phyloP scores from a whole-genome alignment of 2,113 vertebrate genomes.

The Carlito syrichta region DNA sequence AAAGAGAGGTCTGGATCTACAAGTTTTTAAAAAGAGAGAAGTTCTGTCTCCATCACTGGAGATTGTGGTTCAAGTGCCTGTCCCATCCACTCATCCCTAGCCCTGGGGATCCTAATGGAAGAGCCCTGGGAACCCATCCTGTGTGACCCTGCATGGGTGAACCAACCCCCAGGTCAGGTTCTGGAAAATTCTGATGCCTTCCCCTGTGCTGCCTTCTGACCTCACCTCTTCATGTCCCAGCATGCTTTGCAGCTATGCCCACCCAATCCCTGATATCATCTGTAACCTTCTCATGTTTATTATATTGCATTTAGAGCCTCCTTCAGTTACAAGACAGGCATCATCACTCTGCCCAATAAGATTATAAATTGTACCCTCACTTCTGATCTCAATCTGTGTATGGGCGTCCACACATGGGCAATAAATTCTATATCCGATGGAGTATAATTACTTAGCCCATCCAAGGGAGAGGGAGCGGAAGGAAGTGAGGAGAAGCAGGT shows the following conservation, averaged over 20 bases:
- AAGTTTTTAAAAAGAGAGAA: not conserved
- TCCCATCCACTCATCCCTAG: not conserved
- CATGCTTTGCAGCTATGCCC: not conserved
- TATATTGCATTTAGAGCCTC: not conserved
- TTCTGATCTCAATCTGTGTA: not conserved
- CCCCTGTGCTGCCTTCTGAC: fast-evolving
- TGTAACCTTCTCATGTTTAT: not conserved
- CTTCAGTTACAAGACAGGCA: not conserved
- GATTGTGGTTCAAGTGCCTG: not conserved
- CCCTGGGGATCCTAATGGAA: not conserved
- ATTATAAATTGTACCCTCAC: not conserved
- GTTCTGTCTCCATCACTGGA: not conserved
- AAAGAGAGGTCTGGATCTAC: too few species aligned
- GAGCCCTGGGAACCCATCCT: not conserved
- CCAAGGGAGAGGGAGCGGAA: not conserved
- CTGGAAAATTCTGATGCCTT: not conserved
- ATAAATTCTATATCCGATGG: not conserved
- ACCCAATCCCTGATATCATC: not conserved
- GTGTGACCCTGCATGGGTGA: not conserved
- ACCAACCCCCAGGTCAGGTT: not conserved
- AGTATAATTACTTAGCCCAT: not conserved
- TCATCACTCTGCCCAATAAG: not conserved
- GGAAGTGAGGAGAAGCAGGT: not conserved
- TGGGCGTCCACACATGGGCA: not conserved
- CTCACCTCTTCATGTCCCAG: not conserved